phyloP scores from a whole-genome alignment of 2,888 invertebrate genomes.

The Micoletzkya japonica region DNA sequence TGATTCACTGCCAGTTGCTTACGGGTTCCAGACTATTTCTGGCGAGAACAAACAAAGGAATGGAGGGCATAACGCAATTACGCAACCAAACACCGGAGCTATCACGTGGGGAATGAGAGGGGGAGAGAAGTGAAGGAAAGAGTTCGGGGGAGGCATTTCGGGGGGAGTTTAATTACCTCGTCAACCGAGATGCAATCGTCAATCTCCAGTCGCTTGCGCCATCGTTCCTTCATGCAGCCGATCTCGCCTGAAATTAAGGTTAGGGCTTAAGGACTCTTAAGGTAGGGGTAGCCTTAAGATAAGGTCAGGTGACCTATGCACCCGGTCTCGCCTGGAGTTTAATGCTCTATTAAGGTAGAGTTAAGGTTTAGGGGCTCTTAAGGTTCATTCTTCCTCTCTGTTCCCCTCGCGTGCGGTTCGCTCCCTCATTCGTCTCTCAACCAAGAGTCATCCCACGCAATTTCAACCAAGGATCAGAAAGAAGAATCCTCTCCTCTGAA shows the following conservation, averaged over 20 bases:
- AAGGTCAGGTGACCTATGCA: no score
- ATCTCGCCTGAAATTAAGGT: slow-evolving; percentile 67
- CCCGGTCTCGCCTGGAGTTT: no score
- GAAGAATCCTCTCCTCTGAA: no score
- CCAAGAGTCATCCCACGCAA: no score
- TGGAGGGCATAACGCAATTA: background rate
- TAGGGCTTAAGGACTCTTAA: no score
- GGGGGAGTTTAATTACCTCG: slow-evolving; percentile 12
- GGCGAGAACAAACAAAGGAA: background rate
- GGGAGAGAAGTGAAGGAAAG: background rate
- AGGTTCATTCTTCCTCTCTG: no score
- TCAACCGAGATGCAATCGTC: slow-evolving; percentile 54
- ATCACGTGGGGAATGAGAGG: background rate
- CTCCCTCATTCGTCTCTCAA: no score
- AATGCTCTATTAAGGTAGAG: no score
- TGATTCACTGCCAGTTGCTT: background rate
- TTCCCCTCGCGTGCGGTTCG: no score
- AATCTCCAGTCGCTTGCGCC: slow-evolving; percentile 43
- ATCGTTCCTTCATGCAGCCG: slow-evolving; percentile 54
- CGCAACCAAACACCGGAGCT: background rate
- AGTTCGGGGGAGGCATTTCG: background rate
- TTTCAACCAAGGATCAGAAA: no score
- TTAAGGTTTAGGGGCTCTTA: no score
- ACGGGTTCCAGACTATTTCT: background rate
- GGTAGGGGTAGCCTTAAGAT: no score